phyloP scores from a whole-genome alignment of 2,888 invertebrate species.

The Micoletzkya japonica region DNA sequence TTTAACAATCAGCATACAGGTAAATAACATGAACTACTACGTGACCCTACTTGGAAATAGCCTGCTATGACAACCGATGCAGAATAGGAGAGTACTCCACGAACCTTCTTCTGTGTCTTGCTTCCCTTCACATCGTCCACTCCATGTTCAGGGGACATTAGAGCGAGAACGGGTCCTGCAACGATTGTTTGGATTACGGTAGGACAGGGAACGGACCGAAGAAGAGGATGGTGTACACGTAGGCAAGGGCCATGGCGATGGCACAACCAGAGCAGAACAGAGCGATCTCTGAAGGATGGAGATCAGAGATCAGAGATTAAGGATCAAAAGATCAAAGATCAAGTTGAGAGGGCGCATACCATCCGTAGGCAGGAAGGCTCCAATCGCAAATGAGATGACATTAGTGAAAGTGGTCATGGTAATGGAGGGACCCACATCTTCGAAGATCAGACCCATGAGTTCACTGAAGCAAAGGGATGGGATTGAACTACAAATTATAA shows the following conservation, averaged over 20 bases:
- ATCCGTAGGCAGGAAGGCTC: constrained; percentile 58
- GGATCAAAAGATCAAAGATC: no score
- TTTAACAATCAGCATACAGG: no score
- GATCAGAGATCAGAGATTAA: not conserved
- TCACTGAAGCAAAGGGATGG: not conserved
- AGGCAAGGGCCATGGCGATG: constrained; percentile 58
- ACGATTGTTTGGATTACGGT: no score
- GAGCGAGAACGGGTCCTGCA: no score
- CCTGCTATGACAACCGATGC: no score
- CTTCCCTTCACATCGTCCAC: no score
- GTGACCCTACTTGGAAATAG: no score
- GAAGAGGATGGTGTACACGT: constrained; percentile 57
- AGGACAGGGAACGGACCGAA: constrained; percentile 54
- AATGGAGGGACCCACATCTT: constrained; percentile 61
- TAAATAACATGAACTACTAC: no score
- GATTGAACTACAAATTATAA: constrained; percentile 6
- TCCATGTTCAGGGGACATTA: no score
- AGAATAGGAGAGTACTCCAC: no score
- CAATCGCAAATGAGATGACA: constrained; percentile 59
- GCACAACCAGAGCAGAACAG: constrained; percentile 62
- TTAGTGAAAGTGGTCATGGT: constrained; percentile 63
- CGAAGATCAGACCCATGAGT: constrained; percentile 13
- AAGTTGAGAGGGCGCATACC: constrained; percentile 33
- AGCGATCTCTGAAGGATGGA: constrained; percentile 51
- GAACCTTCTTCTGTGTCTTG: constrained; percentile 3